Evolutionary conservation across 53 echinoderm and acorn worm genomes (phyloP), one percentile per base, ranked within the genome.

Genomic region (Apostichopus leukothele): DNA sequence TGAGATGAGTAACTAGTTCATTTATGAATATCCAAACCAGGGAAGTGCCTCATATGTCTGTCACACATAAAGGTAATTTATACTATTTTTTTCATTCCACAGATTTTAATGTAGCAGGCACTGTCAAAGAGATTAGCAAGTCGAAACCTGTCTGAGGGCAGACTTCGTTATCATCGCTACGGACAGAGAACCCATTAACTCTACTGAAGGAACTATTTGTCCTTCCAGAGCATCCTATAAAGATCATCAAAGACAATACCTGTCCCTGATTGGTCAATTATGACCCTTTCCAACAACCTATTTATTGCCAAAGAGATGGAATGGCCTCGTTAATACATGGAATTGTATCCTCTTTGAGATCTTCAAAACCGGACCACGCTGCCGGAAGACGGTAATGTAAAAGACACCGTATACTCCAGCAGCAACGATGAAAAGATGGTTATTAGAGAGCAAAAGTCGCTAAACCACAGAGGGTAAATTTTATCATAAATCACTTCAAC

Each of bases 241-340:
- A 71, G 16, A 71, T 19, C 18, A 71, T 71, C 71, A 71, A 71
- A 71, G 71, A 71, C 71, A 71, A 71, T 71, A n/a, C 13, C 71
- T 71, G 71, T 19, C 6, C 18, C 71, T 71, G 71, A 71, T 71
- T 71, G 71, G n/a, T 71, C 71, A 71, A 71, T 71, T 71, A 71
- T 13, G 18, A 18, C 18, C 71, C 6, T 71, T 16, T 71, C 20
- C 71, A 6, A 16, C 18, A 6, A 19, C 18, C 71, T 19, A n/a
- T 71, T 71, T 19, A 18, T 16, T 71, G n/a, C 20, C 21, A 71
- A 19, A 19, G 71, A 18, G 71, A 71, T 71, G 63, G 11, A 63
- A 13, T 7, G 63, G 16, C 63, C 16, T 63, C 8, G 8, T 63
- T 16, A 7, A 63, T 63, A 71, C 71, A 57, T 18, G 18, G 18